These are phyloP conservation scores for Urocitellus parryii DNA, from an alignment of 2,113 vertebrate genomes.

Conservation along the genomic window DNA sequence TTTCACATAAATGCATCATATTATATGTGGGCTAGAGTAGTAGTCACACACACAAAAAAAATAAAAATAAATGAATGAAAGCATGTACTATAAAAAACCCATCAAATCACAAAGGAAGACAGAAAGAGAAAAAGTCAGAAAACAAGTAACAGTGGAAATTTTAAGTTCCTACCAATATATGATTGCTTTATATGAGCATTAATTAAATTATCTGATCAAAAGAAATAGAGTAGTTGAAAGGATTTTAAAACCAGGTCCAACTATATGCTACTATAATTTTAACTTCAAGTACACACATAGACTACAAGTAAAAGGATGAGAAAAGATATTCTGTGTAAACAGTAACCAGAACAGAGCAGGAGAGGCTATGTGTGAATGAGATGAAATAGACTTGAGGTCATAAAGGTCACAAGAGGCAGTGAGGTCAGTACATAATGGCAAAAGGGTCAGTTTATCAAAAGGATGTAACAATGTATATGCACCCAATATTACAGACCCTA, in stretches of 20 bases:
- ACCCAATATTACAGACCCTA: background rate
- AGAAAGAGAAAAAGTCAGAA: background rate
- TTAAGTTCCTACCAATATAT: background rate
- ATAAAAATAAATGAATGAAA: background rate
- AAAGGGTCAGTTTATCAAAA: background rate
- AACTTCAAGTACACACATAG: background rate
- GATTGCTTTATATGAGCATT: background rate
- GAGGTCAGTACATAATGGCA: too few relatives aligned
- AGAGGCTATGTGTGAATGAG: background rate
- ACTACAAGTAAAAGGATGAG: background rate
- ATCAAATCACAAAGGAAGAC: background rate
- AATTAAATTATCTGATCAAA: background rate
- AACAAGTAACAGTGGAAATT: background rate
- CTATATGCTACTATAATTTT: background rate
- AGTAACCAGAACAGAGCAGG: background rate
- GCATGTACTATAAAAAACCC: background rate
- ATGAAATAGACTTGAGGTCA: background rate
- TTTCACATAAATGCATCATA: too few relatives aligned
- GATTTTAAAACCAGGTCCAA: background rate
- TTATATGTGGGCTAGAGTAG: too few relatives aligned
- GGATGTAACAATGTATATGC: background rate
- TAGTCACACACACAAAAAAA: background rate
- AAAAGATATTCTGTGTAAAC: background rate
- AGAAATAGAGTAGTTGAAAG: too few relatives aligned
- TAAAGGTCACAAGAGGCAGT: background rate